phyloP scores from a whole-genome alignment of 2,888 invertebrate genomes.

The Macrophya annulata region DNA sequence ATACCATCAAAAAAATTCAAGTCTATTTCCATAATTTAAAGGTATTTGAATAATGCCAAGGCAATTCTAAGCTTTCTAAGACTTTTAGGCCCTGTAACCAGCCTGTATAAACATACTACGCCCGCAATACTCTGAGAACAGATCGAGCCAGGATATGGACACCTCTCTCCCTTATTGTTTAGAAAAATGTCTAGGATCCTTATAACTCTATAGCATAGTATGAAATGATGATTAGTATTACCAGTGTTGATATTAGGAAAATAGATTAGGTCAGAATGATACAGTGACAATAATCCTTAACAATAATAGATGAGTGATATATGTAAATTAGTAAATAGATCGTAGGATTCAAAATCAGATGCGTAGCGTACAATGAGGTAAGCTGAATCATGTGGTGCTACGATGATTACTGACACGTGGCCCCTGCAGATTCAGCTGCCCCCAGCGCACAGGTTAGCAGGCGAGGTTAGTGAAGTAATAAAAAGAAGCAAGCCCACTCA shows the following conservation, averaged over 20 bases:
- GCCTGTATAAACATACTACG: neutral
- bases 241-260: neutral
- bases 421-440: conserved; percentile 83
- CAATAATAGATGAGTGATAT: neutral
- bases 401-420: conserved; percentile 81
- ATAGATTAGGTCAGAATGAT: neutral
- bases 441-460: conserved; percentile 72
- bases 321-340: conserved; percentile 20
- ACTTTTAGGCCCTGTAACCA: neutral
- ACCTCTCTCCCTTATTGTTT: neutral
- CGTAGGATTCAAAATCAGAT: conserved; percentile 61
- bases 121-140: neutral
- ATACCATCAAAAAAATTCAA: too few species aligned
- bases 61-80: neutral
- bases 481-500: conserved; percentile 64
- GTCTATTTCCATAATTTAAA: conserved; percentile 1
- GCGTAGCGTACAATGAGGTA: conserved; percentile 77
- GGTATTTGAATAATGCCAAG: neutral
- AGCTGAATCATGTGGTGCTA: conserved; percentile 90
- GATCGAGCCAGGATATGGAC: neutral
- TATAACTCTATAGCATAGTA: neutral
- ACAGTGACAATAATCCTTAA: neutral
- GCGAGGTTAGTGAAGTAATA: conserved; percentile 67
- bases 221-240: neutral
- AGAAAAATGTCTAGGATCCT: neutral